Conservation (phyloP, 1,140 invertebrate species). For the Muscidifurax raptorellus region DNA sequence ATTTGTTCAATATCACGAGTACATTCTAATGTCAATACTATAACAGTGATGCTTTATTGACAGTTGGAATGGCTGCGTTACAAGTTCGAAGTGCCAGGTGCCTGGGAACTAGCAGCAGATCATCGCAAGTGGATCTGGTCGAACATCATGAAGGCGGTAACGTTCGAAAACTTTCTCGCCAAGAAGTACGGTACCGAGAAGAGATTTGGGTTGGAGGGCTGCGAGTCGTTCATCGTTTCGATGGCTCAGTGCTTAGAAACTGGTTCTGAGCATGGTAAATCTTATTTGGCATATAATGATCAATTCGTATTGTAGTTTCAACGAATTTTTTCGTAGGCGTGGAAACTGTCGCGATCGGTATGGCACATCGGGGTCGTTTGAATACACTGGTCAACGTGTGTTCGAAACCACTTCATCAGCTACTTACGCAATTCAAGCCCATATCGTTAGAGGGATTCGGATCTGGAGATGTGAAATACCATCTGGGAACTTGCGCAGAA, state of each 20-base stretch:
- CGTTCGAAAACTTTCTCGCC: constrained; percentile 91
- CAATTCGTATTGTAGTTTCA: too few species aligned
- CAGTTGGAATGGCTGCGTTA: constrained; percentile 88
- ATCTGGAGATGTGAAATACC: constrained; percentile 97
- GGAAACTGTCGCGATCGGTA: constrained; percentile 90
- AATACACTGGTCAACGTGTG: constrained; percentile 95
- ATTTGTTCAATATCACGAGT: too few species aligned
- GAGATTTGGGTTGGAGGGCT: constrained; percentile 93
- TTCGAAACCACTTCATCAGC: constrained; percentile 88
- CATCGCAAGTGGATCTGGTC: constrained; percentile 85
- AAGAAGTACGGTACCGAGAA: constrained; percentile 94
- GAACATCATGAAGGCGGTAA: constrained; percentile 84
- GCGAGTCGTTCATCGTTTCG: constrained; percentile 91
- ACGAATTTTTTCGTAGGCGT: constrained; percentile 77
- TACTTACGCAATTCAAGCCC: constrained; percentile 88
- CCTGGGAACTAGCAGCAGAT: constrained; percentile 80
- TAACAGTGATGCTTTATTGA: constrained; percentile 17
- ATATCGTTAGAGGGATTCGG: constrained; percentile 77
- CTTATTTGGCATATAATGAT: neutral
- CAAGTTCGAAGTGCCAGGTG: constrained; percentile 86
- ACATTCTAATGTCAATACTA: too few species aligned
- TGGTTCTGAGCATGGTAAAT: constrained; percentile 79
- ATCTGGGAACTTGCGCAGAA: constrained; percentile 90
- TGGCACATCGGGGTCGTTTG: constrained; percentile 94
- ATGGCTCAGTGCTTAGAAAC: constrained; percentile 93